Base-by-base conservation (phyloP, 2,113 vertebrate species). In the Galbula dea region DNA sequence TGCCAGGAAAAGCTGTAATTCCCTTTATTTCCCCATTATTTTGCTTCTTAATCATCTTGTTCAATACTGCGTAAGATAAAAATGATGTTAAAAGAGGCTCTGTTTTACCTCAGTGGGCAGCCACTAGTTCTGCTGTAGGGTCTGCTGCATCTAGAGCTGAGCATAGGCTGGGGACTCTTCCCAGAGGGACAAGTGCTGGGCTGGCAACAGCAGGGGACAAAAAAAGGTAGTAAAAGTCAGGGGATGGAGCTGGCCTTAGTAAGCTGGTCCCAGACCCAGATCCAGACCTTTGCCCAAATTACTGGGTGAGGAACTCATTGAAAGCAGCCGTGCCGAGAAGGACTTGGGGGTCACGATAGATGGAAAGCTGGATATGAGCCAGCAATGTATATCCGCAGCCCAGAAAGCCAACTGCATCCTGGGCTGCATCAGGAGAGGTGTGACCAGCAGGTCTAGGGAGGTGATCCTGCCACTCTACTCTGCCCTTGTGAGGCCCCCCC, bases 1-100 rank as follows among this genome's bases (percentile, higher is more conserved):
- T 92, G 88, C 65, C 92, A 87, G 71, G 79, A 77, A 88, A 92
- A 91, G 91, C 90, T 73, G 58, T 83, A 66, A 94, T 96, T 92
- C 84, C 84, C 78, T 94, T 92, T 93, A 95, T 94, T 96, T 89
- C 84, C 82, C 75, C 87, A 77, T 96, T 93, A 92, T 89, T 94
- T 94, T 55, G 1, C 85, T 94, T 95, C 91, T 91, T 94, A 95
- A 91, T 96, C 87, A 95, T 85, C 93, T 77, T 80, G 71, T 85
- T 94, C 93, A 86, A 59, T 91, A 89, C 78, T 2, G 37, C 67
- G 6, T 69, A 83, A 89, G 92, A 66, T 86, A 73, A 87, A 94
- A 91, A 85, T 66, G 0, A 22, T 82, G 89, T 94, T 89, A 77
- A 67, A 84, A 92, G 46, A 36, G 62, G 66, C 71, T 85, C 45